Percentiles rank a stretch among this genome's conserved stretches.
These are phyloP conservation scores for Ferrisia virgata DNA, from an alignment of 2,888 invertebrate species.

Conservation along the genomic window DNA sequence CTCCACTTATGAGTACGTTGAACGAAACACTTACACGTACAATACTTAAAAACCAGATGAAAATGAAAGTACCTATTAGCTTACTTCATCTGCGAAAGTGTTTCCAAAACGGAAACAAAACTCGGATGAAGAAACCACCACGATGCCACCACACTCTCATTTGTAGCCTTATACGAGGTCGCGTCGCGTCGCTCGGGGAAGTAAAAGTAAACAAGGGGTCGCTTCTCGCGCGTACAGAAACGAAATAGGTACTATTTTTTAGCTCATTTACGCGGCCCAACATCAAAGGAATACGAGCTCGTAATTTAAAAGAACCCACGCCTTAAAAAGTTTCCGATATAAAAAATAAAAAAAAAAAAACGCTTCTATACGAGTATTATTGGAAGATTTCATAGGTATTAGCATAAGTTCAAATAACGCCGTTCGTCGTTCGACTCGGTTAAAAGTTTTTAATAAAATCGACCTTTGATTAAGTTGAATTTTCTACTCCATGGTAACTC, in stretches of 20 bases:
- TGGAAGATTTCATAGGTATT: slow-evolving; percentile 1
- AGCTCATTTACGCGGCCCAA: not conserved
- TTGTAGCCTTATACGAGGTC: not conserved
- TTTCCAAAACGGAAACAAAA: not conserved
- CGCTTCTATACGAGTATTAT: not conserved
- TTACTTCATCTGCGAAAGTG: not conserved
- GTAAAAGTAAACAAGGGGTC: not conserved
- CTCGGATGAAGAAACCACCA: not conserved
- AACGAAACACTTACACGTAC: not conserved
- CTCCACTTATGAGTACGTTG: not conserved
- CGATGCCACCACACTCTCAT: no score
- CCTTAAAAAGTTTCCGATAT: not conserved
- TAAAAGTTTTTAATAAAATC: slow-evolving; percentile 21
- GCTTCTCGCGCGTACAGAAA: no score
- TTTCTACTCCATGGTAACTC: slow-evolving; percentile 10
- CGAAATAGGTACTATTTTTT: not conserved
- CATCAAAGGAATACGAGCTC: not conserved
- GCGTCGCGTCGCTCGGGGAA: no score
- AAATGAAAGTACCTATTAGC: not conserved
- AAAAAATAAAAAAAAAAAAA: not conserved
- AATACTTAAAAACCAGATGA: not conserved
- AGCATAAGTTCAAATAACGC: slow-evolving; percentile 15
- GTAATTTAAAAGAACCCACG: not conserved
- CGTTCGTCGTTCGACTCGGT: not conserved
- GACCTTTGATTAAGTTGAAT: slow-evolving; percentile 19